Conservation (phyloP, 2,888 invertebrate species). For the Sylvicola fuscatus region DNA sequence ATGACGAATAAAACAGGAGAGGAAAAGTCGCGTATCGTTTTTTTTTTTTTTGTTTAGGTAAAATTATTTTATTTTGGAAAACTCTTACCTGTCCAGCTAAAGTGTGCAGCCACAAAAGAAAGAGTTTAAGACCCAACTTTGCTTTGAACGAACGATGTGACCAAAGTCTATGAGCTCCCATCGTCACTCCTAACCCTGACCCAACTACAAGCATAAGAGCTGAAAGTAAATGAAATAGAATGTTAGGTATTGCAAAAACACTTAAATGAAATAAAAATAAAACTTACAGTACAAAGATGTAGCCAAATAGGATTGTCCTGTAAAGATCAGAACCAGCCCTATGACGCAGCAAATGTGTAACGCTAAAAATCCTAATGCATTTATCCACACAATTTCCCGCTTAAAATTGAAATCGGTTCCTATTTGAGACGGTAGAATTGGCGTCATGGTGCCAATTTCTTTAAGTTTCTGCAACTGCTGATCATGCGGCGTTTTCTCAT, state of each 20-base stretch:
- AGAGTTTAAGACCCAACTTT: conserved; percentile 32
- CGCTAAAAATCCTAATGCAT: conserved; percentile 34
- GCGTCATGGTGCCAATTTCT: conserved; percentile 7
- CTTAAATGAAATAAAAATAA: conserved; percentile 7
- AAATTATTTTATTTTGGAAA: no score
- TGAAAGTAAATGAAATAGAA: conserved; percentile 10
- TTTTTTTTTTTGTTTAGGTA: no score
- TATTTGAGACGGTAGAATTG: conserved; percentile 21
- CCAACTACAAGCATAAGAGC: conserved; percentile 14
- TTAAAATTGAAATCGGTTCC: conserved; percentile 29
- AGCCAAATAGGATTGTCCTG: conserved; percentile 13
- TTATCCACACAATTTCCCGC: conserved; percentile 36
- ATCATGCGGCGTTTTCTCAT: conserved; percentile 2
- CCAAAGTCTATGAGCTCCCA: conserved; percentile 63
- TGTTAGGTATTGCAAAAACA: background rate
- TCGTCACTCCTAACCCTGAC: conserved; percentile 42
- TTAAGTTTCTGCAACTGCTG: conserved; percentile 4
- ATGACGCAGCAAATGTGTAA: conserved; percentile 28
- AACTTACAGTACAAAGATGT: conserved; percentile 25
- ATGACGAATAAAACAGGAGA: no score
- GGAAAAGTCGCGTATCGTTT: no score
- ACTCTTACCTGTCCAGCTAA: conserved; percentile 50
- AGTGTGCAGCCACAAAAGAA: conserved; percentile 44
- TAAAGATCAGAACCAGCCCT: conserved; percentile 6
- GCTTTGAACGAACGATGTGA: conserved; percentile 64